Conservation (phyloP, 2,888 invertebrate species). For the Rhyacophila evoluta region DNA sequence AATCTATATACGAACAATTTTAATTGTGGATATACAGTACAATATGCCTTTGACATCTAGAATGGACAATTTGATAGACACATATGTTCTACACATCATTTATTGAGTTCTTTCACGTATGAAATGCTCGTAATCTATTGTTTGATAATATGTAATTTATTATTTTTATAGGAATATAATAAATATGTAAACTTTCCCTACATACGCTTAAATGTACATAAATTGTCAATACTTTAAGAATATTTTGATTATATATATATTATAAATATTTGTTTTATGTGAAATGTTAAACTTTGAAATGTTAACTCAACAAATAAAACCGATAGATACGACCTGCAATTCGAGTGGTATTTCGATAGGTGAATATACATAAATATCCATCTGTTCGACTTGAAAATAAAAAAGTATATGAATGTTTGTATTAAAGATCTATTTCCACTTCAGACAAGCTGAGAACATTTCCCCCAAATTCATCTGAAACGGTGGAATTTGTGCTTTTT, state of each 20-base stretch:
- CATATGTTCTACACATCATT: slow-evolving; percentile 47
- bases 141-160: slow-evolving; percentile 28
- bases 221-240: slow-evolving; percentile 48
- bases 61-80: slow-evolving; percentile 47
- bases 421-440: not conserved
- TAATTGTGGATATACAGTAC: slow-evolving; percentile 38
- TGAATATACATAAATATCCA: not conserved
- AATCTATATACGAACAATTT: slow-evolving; percentile 45
- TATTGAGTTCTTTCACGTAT: slow-evolving; percentile 45
- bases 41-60: slow-evolving; percentile 44
- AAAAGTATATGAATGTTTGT: not conserved
- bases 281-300: slow-evolving; percentile 19
- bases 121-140: slow-evolving; percentile 38
- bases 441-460: not conserved
- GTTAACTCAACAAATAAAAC: not conserved
- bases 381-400: not conserved
- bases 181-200: slow-evolving; percentile 39
- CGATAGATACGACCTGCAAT: not conserved
- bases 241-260: slow-evolving; percentile 23
- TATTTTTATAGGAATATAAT: slow-evolving; percentile 36
- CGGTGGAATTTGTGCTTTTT: not conserved
- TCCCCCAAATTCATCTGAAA: not conserved
- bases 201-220: slow-evolving; percentile 35
- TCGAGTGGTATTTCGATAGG: not conserved
- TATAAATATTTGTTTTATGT: slow-evolving; percentile 18